Percentiles rank a stretch among this genome's conserved stretches.
Evolutionary conservation across 2,113 vertebrate species (phyloP).

Genomic region (Lophius piscatorius): DNA sequence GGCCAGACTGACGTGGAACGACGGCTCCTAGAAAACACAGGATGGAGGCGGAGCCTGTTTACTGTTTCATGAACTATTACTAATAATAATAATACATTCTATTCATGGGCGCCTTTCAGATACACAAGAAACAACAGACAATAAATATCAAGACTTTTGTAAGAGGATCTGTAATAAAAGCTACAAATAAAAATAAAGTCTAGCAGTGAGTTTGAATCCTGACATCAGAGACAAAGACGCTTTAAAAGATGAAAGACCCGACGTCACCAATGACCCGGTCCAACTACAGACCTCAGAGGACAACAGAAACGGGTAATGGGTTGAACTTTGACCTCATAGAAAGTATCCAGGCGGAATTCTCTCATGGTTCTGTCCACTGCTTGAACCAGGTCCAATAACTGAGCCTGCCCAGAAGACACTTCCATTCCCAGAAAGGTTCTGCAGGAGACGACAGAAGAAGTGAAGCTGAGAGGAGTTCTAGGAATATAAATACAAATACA

Average conservation of each 20-base stretch:
- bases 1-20: conserved; percentile 93
- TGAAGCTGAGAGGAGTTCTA: no score
- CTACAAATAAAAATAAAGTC: no score
- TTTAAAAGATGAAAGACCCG: no score
- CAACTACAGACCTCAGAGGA: not conserved
- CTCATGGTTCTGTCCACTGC: conserved; percentile 87
- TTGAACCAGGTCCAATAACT: conserved; percentile 84
- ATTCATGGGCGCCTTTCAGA: no score
- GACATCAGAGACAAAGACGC: not conserved
- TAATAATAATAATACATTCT: no score
- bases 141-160: no score
- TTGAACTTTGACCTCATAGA: conserved; percentile 84
- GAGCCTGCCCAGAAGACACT: conserved; percentile 82
- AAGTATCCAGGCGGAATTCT: conserved; percentile 88
- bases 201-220: no score
- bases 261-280: not conserved
- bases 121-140: no score
- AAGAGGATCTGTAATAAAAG: no score
- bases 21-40: conserved; percentile 82
- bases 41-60: not conserved
- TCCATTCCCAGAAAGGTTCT: conserved; percentile 95
- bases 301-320: not conserved
- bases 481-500: not conserved
- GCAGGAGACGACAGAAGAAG: conserved; percentile 23
- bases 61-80: not conserved